Evolutionary conservation across 2,797 vertebrate species (phyloP), one percentile per base, ranked within the genome.

Genomic region (Champsocephalus gunnari): DNA sequence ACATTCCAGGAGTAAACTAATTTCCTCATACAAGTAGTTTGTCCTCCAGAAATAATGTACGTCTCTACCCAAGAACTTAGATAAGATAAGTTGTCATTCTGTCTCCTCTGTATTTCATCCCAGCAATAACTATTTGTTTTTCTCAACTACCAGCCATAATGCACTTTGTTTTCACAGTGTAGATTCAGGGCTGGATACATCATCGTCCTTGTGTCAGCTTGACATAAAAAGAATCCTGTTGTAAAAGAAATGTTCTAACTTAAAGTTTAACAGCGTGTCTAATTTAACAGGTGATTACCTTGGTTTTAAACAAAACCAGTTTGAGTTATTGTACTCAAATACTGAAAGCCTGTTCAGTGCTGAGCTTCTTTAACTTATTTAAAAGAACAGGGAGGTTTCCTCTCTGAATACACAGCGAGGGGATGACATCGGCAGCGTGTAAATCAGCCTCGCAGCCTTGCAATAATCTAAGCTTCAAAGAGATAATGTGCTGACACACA

Each of bases 11-110:
- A 14, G 24, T 59, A 50, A 55, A 68, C 51, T 5, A 6, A 81
- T 82, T 83, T 84, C 19, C 49, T 19, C 19, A 1, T 3, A 50
- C 32, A 75, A 57, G 54, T 5, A 57, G 66, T 73, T 69, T 87
- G 64, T 63, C 21, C 62, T 73, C 8, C 28, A 65, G 45, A 78
- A 81, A 77, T 8, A 50, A 53, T 81, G 71, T 70, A 57, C 57
- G 32, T 83, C 77, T 86, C 32, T 28, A 28, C 24, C 24, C 81
- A 56, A 82, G 77, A 75, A 70, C 79, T 84, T 77, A 74, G 81
- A 94, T 95, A 93, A 92, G 94, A 95, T 95, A 93, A 94, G 89
- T 73, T 41, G 54, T 83, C 58, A 84, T 89, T 92, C 87, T 80
- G 81, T 67, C 89, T 91, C 76, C 85, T 91, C 81, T 84, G 77